A percentile compares a stretch with the other conserved stretches of the same genome.
phyloP scores from a whole-genome alignment of 1,140 invertebrate genomes.

The Dinoponera quadriceps region DNA sequence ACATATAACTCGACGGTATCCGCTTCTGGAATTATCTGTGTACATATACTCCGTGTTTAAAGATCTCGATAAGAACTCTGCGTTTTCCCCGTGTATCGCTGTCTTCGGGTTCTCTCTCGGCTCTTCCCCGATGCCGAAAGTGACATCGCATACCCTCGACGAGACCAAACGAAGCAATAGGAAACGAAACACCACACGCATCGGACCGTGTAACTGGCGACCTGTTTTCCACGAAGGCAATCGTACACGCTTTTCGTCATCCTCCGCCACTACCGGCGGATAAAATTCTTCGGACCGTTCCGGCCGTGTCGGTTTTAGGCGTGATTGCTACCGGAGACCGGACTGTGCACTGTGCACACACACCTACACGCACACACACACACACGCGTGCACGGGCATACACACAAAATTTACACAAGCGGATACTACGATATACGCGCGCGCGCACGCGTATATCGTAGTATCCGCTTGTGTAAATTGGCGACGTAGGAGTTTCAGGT shows the following conservation, averaged over 20 bases:
- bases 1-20: not conserved
- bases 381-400: too few relatives aligned
- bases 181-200: constrained; percentile 15
- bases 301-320: constrained; percentile 15
- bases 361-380: not conserved
- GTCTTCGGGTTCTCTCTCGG: not conserved
- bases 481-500: constrained; percentile 75
- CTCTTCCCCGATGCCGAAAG: constrained; percentile 8
- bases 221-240: constrained; percentile 26
- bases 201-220: constrained; percentile 13
- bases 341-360: not conserved
- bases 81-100: not conserved
- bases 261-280: not conserved
- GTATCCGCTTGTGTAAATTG: constrained; percentile 75
- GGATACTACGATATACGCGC: too few relatives aligned
- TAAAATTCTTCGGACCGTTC: not conserved
- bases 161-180: not conserved
- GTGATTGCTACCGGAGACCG: constrained; percentile 4
- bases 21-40: too few relatives aligned
- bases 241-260: constrained; percentile 10
- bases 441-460: too few relatives aligned
- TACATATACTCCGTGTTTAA: not conserved
- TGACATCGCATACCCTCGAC: constrained; percentile 1
- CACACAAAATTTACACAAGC: too few relatives aligned
- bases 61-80: not conserved